Conservation (phyloP, 2,797 vertebrate species). For the Micromesistius poutassou region DNA sequence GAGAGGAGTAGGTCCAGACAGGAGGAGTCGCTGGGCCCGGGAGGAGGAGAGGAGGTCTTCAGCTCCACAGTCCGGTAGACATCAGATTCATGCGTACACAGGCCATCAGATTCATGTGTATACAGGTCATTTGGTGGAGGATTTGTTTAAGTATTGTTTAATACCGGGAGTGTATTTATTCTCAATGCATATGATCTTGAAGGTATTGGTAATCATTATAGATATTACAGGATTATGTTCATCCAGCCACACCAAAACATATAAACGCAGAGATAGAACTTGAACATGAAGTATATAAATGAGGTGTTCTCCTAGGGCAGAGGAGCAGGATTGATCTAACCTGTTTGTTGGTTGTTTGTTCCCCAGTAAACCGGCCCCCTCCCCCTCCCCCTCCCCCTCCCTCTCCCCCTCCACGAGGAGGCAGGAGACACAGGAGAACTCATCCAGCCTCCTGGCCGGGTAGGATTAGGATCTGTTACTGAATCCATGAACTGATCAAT, state of each 20-base stretch:
- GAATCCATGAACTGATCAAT: background rate
- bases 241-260: background rate
- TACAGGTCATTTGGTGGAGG: background rate
- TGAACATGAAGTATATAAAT: background rate
- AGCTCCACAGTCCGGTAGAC: slow-evolving; percentile 53
- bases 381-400: background rate
- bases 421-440: background rate
- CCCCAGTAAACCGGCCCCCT: background rate
- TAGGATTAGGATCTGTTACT: background rate
- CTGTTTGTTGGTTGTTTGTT: background rate
- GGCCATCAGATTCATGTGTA: background rate
- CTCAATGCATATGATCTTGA: background rate
- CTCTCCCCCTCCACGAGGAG: background rate
- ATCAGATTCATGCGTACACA: background rate
- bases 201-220: background rate
- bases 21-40: slow-evolving; percentile 29
- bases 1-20: slow-evolving; percentile 44
- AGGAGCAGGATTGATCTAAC: background rate
- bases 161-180: background rate
- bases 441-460: background rate
- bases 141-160: background rate
- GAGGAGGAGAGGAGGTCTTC: slow-evolving; percentile 33
- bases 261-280: background rate
- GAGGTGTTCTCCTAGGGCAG: background rate
- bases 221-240: background rate